Conservation (phyloP, 2,113 vertebrate genomes). For the Coturnix japonica region DNA sequence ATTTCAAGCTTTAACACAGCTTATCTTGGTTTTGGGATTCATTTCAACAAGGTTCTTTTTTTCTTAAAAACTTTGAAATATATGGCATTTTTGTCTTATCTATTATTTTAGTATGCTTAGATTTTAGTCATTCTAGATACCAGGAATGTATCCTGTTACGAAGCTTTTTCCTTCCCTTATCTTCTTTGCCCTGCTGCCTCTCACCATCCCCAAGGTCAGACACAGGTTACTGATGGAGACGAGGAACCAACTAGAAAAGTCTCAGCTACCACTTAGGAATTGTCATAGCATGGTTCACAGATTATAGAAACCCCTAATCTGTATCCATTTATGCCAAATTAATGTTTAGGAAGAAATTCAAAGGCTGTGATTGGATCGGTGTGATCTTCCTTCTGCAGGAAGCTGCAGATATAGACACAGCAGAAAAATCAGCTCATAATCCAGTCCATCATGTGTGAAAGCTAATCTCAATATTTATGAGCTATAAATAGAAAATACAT, state of each 20-base stretch:
- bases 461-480: constrained; percentile 53
- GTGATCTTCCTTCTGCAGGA: background rate
- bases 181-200: background rate
- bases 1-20: background rate
- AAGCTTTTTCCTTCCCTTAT: background rate
- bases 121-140: background rate
- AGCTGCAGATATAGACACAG: background rate
- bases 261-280: background rate
- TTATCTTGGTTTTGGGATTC: background rate
- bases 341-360: background rate
- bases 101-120: background rate
- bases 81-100: background rate
- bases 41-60: background rate
- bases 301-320: background rate
- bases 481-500: constrained; percentile 31
- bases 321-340: background rate
- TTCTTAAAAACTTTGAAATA: background rate
- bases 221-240: background rate
- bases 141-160: background rate
- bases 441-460: constrained; percentile 11
- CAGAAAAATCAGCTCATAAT: background rate
- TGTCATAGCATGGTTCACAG: background rate
- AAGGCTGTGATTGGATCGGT: background rate
- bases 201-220: background rate
- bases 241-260: background rate